Conservation (phyloP, 2,797 vertebrate species). For the Clarias pachynema region DNA sequence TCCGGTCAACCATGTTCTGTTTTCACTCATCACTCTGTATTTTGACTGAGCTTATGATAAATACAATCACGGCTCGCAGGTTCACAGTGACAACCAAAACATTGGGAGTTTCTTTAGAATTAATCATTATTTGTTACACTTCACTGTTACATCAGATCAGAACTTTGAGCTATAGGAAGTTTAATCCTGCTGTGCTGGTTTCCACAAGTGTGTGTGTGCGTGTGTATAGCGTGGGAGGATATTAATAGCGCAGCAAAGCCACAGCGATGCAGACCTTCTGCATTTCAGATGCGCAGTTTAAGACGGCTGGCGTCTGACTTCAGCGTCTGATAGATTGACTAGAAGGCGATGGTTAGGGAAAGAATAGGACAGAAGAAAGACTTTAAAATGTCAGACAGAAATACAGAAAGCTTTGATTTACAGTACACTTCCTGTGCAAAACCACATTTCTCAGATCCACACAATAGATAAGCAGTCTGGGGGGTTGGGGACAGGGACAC, state of each 20-base stretch:
- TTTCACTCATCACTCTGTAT: slow-evolving; percentile 1
- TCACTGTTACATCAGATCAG: neutral
- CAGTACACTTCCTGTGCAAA: slow-evolving; percentile 44
- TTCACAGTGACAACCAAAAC: neutral
- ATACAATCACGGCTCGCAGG: neutral
- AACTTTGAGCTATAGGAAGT: slow-evolving; percentile 8
- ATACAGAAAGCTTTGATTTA: slow-evolving; percentile 22
- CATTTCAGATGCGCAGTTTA: slow-evolving; percentile 41
- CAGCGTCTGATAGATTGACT: slow-evolving; percentile 27
- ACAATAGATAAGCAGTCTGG: neutral
- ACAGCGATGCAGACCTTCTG: slow-evolving; percentile 55
- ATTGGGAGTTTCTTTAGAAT: neutral
- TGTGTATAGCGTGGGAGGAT: slow-evolving; percentile 57
- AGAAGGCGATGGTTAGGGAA: slow-evolving; percentile 40
- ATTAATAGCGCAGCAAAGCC: slow-evolving; percentile 78
- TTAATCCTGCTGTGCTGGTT: slow-evolving; percentile 15
- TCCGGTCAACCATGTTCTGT: slow-evolving; percentile 2
- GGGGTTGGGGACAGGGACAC: neutral
- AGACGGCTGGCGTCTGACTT: slow-evolving; percentile 32
- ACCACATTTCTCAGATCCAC: slow-evolving; percentile 23
- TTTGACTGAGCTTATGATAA: neutral
- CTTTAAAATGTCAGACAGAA: neutral
- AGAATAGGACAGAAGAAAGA: slow-evolving; percentile 18
- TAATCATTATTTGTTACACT: neutral
- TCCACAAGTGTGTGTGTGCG: slow-evolving; percentile 50